Base-by-base conservation (phyloP, 2,113 vertebrate species). In the Boulengeromyrus knoepffleri region DNA sequence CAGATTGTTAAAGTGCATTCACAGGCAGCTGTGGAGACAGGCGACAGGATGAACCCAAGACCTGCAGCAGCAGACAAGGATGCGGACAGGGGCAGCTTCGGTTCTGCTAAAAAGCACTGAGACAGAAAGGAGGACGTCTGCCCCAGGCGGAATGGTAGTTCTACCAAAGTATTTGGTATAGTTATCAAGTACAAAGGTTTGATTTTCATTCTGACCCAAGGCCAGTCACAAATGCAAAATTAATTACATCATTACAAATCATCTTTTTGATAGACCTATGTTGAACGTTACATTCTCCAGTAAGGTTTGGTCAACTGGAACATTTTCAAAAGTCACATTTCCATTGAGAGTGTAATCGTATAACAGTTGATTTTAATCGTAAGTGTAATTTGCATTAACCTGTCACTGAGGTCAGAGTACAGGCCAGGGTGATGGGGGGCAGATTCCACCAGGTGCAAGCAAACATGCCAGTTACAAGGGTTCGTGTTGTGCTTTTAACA, bases 1-100 rank as follows among this genome's bases (percentile, higher is more conserved):
- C 85, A 12, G 66, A 66, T 39, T 1, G 52, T 89, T 91, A 93
- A 93, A 92, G 91, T 91, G 91, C 91, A 87, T 88, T 90, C 50
- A 91, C 77, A 89, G 86, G 90, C 88, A 80, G 88, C 53, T 85
- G 66, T 90, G 39, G 88, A 50, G 45, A 90, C 15, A 90, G 45
- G 47, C 87, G 39, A 45, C 7, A 62, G 80, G 87, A 31, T 70
- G n/a, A 39, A 77, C 80, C 89, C 8, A 62, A 86, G 88, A 24
- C 53, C 56, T 27, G 36, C 47, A 39, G 53, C 86, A 86, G 86
- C 89, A 36, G 90, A 90, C 5, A 9, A 36, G 90, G 47, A 87
- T 42, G 80, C 66, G 12, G 85, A 56, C 21, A 42, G 80, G 70
- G 45, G 83, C 45, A 74, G 66, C 86, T 88, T 89, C 42, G 53